Evolutionary conservation across 2,888 invertebrate genomes (phyloP).

Genomic region (Pyrochroa serraticornis): DNA sequence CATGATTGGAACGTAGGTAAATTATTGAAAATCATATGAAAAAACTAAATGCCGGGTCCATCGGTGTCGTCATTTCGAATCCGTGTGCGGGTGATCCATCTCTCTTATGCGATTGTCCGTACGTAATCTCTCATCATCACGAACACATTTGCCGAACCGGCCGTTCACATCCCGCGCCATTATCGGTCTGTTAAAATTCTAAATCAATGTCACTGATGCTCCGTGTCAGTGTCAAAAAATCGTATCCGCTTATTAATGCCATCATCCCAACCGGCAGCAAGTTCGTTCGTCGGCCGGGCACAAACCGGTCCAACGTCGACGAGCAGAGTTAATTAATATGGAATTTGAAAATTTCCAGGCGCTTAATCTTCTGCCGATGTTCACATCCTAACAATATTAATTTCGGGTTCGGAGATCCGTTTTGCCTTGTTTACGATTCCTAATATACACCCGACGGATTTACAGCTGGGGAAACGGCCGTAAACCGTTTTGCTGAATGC

Average conservation of each 20-base stretch:
- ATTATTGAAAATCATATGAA: too few species aligned
- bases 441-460: constrained; percentile 26
- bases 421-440: constrained; percentile 25
- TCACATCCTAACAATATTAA: constrained; percentile 21
- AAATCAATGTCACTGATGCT: constrained; percentile 7
- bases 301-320: constrained; percentile 18
- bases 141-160: too few species aligned
- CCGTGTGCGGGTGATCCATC: too few species aligned
- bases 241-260: constrained; percentile 9
- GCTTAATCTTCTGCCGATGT: not conserved
- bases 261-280: not conserved
- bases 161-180: not conserved
- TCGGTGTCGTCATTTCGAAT: too few species aligned
- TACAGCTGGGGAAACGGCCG: constrained; percentile 22
- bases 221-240: constrained; percentile 17
- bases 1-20: too few species aligned
- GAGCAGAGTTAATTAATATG: constrained; percentile 24
- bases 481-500: constrained; percentile 22
- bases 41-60: too few species aligned
- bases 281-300: not conserved
- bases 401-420: constrained; percentile 26
- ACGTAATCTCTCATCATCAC: too few species aligned
- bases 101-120: too few species aligned
- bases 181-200: constrained; percentile 16
- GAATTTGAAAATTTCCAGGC: constrained; percentile 25